phyloP scores from a whole-genome alignment of 2,113 vertebrate genomes.

The Cinclus mexicanus region DNA sequence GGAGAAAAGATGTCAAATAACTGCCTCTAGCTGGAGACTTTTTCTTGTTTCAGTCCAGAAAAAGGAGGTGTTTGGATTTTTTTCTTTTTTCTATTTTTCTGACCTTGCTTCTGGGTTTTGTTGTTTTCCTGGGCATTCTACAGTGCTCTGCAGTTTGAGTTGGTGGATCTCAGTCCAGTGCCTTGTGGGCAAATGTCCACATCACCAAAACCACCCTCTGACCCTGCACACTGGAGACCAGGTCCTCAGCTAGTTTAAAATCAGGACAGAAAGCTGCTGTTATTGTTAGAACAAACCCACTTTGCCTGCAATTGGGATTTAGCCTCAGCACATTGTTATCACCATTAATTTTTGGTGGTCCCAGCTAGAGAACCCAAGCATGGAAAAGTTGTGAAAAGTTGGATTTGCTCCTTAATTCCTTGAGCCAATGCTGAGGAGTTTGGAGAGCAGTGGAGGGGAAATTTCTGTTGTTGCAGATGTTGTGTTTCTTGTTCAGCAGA shows the following conservation, averaged over 20 bases:
- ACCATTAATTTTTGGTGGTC: neutral
- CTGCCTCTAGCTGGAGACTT: neutral
- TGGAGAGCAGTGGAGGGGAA: neutral
- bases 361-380: neutral
- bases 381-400: neutral
- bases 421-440: neutral
- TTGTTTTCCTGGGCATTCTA: neutral
- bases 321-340: neutral
- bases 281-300: neutral
- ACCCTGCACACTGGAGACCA: neutral
- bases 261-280: neutral
- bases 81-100: neutral
- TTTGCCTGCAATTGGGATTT: neutral
- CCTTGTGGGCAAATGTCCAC: conserved; percentile 13
- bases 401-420: neutral
- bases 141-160: conserved; percentile 3
- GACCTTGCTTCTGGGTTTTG: neutral
- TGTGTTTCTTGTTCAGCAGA: neutral
- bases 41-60: neutral
- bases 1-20: neutral
- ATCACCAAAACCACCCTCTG: neutral
- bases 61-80: neutral
- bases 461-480: neutral
- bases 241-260: neutral
- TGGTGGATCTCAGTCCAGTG: conserved; percentile 50